phyloP scores from a whole-genome alignment of 2,888 invertebrate genomes.

The Idaea dimidiata region DNA sequence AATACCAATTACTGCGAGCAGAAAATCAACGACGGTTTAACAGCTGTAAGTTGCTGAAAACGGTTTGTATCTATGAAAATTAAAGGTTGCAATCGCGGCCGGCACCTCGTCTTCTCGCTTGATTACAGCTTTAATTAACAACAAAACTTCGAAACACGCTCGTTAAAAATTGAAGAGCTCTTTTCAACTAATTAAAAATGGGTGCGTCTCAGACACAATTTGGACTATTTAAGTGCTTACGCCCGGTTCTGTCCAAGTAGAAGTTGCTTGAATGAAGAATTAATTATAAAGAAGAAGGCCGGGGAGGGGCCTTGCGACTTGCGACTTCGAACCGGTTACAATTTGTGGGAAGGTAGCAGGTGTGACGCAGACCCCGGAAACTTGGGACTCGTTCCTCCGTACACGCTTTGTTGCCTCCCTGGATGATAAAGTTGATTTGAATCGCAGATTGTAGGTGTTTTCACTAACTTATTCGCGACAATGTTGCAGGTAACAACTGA shows the following conservation, averaged over 20 bases:
- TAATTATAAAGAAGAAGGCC: conserved; percentile 74
- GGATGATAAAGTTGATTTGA: conserved; percentile 77
- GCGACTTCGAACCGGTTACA: conserved; percentile 69
- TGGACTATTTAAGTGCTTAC: conserved; percentile 77
- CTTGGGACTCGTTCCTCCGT: conserved; percentile 53
- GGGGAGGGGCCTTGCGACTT: conserved; percentile 55
- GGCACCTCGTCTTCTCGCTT: conserved; percentile 33
- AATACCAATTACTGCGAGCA: conserved; percentile 10
- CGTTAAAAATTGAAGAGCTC: conserved; percentile 72
- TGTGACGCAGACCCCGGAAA: conserved; percentile 65
- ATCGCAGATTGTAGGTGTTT: conserved; percentile 72
- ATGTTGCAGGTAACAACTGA: conserved; percentile 26
- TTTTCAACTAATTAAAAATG: conserved; percentile 77
- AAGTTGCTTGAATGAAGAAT: conserved; percentile 79
- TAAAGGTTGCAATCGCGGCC: conserved; percentile 42
- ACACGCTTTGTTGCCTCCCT: conserved; percentile 75
- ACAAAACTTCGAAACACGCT: conserved; percentile 61
- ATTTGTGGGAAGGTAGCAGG: conserved; percentile 78
- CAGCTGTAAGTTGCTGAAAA: conserved; percentile 23
- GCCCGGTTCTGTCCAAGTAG: conserved; percentile 67
- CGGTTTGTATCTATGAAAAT: conserved; percentile 39
- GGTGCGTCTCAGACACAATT: conserved; percentile 73
- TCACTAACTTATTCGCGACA: conserved; percentile 36
- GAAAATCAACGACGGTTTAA: conserved; percentile 18
- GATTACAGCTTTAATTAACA: conserved; percentile 56